Evolutionary conservation across 2,113 vertebrate species (phyloP).

Genomic region (Notothenia rossii): DNA sequence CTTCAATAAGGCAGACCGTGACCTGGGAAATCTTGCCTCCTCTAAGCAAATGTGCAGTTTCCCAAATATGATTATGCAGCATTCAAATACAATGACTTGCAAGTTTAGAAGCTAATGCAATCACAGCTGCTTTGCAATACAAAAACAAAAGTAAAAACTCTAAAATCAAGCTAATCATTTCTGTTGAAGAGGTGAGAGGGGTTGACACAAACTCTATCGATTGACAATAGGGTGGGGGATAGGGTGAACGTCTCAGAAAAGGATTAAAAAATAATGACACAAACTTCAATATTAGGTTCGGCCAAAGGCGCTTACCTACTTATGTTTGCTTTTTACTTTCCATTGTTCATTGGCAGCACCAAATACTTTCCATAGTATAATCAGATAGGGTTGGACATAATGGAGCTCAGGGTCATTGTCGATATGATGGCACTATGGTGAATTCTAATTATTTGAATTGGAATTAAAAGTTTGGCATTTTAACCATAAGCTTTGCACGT

Average conservation of each 20-base stretch:
- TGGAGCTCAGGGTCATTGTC: neutral
- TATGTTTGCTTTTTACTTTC: neutral
- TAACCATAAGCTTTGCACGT: too few species aligned
- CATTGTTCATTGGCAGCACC: neutral
- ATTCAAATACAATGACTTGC: constrained; percentile 7
- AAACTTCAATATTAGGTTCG: neutral
- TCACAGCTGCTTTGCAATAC: neutral
- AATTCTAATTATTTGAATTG: neutral
- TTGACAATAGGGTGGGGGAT: neutral
- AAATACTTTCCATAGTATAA: neutral
- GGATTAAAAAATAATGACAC: neutral
- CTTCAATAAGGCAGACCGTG: constrained; percentile 1
- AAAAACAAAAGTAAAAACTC: too few species aligned
- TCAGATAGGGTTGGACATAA: neutral
- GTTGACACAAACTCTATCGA: neutral
- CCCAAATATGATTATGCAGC: constrained; percentile 21
- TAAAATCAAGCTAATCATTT: neutral
- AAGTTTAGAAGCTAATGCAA: constrained; percentile 35
- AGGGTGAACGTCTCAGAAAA: neutral
- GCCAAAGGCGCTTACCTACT: neutral
- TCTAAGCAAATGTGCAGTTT: neutral
- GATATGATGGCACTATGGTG: neutral
- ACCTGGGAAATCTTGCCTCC: neutral
- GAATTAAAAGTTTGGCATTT: neutral
- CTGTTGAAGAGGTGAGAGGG: constrained; percentile 8